Evolutionary conservation across 2,797 vertebrate genomes (phyloP), one percentile per base, ranked within the genome.

Genomic region (Sebastolobus alascanus): DNA sequence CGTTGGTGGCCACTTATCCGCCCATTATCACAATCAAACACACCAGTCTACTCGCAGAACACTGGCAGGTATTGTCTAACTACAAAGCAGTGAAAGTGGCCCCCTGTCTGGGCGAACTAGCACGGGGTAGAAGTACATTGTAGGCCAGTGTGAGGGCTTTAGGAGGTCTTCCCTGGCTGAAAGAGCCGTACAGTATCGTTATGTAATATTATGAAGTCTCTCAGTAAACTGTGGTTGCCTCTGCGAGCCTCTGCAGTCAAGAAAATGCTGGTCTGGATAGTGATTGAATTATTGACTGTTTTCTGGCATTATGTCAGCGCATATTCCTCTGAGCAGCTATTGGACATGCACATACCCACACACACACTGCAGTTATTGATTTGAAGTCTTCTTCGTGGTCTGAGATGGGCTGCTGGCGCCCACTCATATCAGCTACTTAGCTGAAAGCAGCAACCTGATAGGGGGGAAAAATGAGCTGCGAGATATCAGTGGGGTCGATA

Each of bases 291-390:
- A 88, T 76, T 71, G 76, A 3, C 38, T 52, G 22, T 67, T 86
- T 83, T 82, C 43, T 86, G 85, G 82, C 85, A 86, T 82, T 29
- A 73, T 46, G 78, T 82, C 75, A 89, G 73, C 3, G 37, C 37
- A 66, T 84, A 88, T 81, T 88, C 68, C 18, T 8, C 79, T 70
- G 82, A 78, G 33, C 27, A 67, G 75, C 71, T 54, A 71, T 59
- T 80, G 64, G 69, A 76, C 9, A 33, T 67, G 29, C 71, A 79
- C 29, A 55, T 56, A 8, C 67, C 43, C 71, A 60, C 74, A 82
- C 55, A 61, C 64, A 77, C 79, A 73, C 37, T 31, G 43, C 69
- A 79, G 38, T 73, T 92, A 93, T 92, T 92, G 93, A 94, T 87
- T 82, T 37, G 5, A 67, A 82, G 64, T 73, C 73, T 80, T 90